Conservation (phyloP, 2,888 invertebrate genomes). For the Drosophila meridiana region DNA sequence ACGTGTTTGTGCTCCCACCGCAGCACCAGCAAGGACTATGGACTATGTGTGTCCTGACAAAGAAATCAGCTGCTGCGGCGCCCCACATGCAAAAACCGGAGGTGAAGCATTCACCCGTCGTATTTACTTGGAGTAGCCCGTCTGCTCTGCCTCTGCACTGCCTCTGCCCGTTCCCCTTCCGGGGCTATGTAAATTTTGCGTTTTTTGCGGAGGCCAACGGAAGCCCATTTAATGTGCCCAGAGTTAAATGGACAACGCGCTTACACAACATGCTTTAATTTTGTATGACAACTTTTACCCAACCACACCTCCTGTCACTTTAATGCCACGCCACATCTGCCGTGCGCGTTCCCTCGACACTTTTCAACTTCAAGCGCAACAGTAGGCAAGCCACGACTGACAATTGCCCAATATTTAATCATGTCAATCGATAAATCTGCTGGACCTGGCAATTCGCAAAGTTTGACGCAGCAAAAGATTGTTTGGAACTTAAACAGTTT, state of each 20-base stretch:
- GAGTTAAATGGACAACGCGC: conserved; percentile 70
- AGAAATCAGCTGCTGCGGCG: conserved; percentile 74
- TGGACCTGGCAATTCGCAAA: background rate
- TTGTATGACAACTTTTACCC: conserved; percentile 50
- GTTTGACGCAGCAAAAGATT: background rate
- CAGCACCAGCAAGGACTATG: conserved; percentile 54
- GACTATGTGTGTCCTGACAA: conserved; percentile 65
- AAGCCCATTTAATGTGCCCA: conserved; percentile 63
- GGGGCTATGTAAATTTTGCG: conserved; percentile 54
- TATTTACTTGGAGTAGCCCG: conserved; percentile 67
- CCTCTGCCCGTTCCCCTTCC: conserved; percentile 7
- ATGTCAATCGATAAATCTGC: conserved; percentile 4
- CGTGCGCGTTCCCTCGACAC: conserved; percentile 43
- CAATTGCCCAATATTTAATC: conserved; percentile 4
- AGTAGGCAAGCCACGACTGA: conserved; percentile 15
- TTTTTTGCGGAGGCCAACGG: conserved; percentile 22
- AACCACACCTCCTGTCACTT: conserved; percentile 35
- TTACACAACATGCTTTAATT: conserved; percentile 60
- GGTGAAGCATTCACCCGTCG: conserved; percentile 70
- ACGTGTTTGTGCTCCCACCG: conserved; percentile 83
- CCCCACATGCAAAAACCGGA: conserved; percentile 64
- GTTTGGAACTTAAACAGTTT: background rate
- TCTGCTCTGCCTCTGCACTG: background rate
- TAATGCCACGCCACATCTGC: conserved; percentile 1
- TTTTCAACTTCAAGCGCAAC: conserved; percentile 42